Conservation (phyloP, 1,140 invertebrate species). For the Paraescarpia echinospica region DNA sequence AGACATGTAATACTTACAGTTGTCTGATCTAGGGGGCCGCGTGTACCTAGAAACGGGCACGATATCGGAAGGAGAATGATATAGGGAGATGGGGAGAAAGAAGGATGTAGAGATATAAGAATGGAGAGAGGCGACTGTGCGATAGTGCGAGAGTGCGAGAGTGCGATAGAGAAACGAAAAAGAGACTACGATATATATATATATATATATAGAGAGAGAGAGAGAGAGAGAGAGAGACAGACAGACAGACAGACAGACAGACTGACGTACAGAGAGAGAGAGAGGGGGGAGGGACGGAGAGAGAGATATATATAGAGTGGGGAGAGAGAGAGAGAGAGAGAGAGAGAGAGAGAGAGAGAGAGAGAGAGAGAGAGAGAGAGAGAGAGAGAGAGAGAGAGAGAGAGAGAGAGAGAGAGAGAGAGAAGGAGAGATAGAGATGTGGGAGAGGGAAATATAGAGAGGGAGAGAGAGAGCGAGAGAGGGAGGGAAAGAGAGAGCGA, state of each 20-base stretch:
- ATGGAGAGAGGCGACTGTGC: neutral
- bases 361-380: neutral
- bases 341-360: constrained; percentile 2
- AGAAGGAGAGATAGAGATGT: neutral
- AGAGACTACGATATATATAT: no score
- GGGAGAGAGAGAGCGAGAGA: neutral
- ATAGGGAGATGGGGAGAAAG: neutral
- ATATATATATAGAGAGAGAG: no score
- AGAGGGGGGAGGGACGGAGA: neutral
- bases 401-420: neutral
- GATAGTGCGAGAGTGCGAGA: neutral
- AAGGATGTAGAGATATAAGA: neutral
- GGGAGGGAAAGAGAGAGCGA: neutral
- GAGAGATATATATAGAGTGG: neutral
- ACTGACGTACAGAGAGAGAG: neutral
- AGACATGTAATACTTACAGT: no score
- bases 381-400: neutral
- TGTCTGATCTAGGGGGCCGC: no score
- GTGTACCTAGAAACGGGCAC: no score
- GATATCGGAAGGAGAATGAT: neutral
- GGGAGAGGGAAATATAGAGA: neutral
- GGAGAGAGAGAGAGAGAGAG: constrained; percentile 7
- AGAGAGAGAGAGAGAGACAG: constrained; percentile 8
- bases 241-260: neutral
- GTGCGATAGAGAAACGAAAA: neutral